Conservation (phyloP, 1,140 invertebrate species). For the Myzus persicae region DNA sequence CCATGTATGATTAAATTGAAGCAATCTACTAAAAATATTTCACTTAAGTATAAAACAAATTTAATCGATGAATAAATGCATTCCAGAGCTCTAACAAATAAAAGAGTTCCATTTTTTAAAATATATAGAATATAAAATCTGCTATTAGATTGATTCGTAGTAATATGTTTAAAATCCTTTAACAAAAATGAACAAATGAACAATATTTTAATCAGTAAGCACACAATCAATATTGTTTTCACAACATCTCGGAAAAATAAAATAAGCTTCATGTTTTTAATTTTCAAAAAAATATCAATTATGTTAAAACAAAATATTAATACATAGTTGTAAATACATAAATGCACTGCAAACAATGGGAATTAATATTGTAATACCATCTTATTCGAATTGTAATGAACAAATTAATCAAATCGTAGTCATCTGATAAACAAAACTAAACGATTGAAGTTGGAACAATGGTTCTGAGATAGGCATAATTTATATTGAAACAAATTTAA, state of each 20-base stretch:
- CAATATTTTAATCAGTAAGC: not conserved
- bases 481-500: not conserved
- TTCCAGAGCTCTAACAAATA: not conserved
- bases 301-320: no score
- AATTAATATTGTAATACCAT: no score
- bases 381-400: no score
- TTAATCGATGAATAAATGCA: not conserved
- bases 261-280: not conserved
- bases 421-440: not conserved
- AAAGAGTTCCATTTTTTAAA: not conserved
- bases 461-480: not conserved
- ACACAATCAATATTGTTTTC: not conserved
- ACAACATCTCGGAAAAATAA: not conserved
- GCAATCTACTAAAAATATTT: not conserved
- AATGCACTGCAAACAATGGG: no score
- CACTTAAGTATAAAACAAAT: not conserved
- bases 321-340: no score
- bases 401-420: not conserved
- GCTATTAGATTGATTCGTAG: not conserved
- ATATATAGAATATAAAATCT: no score
- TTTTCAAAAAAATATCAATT: no score
- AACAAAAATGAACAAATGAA: not conserved
- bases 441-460: not conserved
- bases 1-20: not conserved
- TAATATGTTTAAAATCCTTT: not conserved